Evolutionary conservation across 1,140 invertebrate species (phyloP), one percentile per base, ranked within the genome.

Genomic region (Cydia pomonella): DNA sequence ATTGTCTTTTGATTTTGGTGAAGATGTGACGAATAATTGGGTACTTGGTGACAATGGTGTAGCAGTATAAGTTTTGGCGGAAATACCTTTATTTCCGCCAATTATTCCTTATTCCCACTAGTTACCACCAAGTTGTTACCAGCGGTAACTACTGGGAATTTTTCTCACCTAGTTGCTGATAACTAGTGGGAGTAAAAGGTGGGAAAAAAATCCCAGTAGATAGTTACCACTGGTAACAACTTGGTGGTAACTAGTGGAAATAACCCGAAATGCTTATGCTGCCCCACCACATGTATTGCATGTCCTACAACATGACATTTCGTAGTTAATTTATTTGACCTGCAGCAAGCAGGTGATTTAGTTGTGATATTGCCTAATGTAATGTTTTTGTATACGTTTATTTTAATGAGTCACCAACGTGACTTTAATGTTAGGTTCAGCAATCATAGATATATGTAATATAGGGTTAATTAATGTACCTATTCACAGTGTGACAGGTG

Each of bases 371-470:
- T 87, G 87, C 81, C 82, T 89, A 88, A 88, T 88, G 77, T 88
- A 87, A 90, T 89, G 87, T 84, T 88, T 91, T 91, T 89, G 91
- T 92, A 92, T 92, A 92, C 91, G 91, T 92, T 91, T 92, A 89
- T 82, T 87, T 87, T 88, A 76, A 62, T 63, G 73, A 78, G 90
- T 92, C 89, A 87, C 82, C 66, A 16, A 64, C 76, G 86, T 90
- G 88, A 90, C 89, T 82, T 88, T 91, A 92, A 91, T 91, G 21
- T 87, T 87, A 90, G 81, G 86, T 82, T 83, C 82, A 82, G 81
- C 83, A 85, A 87, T 87, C 79, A 81, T 83, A 87, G 80, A 86
- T 86, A 84, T 84, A 74, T 77, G 73, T 82, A 82, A 82, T 85
- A 81, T 87, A 87, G 82, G 82, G 72, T 82, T 81, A 78, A 79